phyloP scores from a whole-genome alignment of 2,113 vertebrate genomes.

The Amphilophus citrinellus region DNA sequence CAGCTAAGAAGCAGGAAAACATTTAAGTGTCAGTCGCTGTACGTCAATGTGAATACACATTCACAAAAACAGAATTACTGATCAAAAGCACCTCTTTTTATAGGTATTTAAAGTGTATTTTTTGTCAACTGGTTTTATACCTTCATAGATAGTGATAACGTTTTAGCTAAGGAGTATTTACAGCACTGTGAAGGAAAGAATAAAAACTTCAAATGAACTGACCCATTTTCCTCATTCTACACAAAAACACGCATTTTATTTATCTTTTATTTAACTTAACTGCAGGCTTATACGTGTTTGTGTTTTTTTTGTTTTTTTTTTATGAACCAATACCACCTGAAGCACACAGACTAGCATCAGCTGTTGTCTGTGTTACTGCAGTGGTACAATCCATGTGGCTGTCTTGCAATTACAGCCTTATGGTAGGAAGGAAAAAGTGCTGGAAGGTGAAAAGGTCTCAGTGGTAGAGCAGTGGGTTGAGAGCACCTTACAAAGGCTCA shows the following conservation, averaged over 20 bases:
- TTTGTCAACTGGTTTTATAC: neutral
- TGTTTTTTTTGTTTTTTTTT: neutral
- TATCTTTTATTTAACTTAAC: neutral
- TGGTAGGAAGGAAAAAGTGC: conserved; percentile 20
- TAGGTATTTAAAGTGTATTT: neutral
- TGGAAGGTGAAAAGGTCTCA: conserved; percentile 58
- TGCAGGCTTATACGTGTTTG: neutral
- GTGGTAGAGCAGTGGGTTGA: conserved; percentile 42
- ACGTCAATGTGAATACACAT: neutral
- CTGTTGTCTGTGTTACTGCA: conserved; percentile 12
- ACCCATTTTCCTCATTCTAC: neutral
- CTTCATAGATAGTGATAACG: neutral
- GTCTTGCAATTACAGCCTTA: conserved; percentile 18
- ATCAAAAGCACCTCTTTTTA: neutral
- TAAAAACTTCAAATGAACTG: neutral
- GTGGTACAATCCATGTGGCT: conserved; percentile 5
- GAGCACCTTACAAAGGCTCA: conserved; percentile 68
- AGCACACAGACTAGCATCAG: conserved; percentile 11
- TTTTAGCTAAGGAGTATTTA: neutral
- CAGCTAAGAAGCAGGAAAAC: neutral
- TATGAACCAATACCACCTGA: neutral
- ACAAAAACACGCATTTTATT: neutral
- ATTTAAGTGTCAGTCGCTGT: fast-evolving
- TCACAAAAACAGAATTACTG: neutral
- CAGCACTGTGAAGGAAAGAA: neutral